A percentile compares a stretch with the other conserved stretches of the same genome.
Evolutionary conservation across 2,888 invertebrate genomes (phyloP).

Genomic region (Tachina grossa): DNA sequence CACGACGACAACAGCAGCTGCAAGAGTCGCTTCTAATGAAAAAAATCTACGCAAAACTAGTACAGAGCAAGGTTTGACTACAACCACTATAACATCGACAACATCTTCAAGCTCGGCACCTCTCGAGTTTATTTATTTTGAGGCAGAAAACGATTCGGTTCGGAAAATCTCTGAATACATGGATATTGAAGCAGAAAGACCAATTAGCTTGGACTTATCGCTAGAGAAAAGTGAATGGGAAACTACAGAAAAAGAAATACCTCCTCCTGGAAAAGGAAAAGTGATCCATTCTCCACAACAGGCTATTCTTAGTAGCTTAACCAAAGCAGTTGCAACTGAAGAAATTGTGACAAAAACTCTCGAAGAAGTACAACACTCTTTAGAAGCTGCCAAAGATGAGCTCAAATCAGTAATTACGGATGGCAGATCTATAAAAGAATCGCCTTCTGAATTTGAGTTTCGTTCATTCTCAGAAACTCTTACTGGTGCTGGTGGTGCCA

Average conservation of each 20-base stretch:
- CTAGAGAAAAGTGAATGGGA: slow-evolving; percentile 82
- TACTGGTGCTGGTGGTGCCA: background rate
- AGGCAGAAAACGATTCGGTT: slow-evolving; percentile 78
- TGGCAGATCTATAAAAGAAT: slow-evolving; percentile 87
- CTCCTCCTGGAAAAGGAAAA: slow-evolving; percentile 74
- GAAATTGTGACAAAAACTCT: slow-evolving; percentile 86
- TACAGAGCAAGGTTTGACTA: slow-evolving; percentile 71
- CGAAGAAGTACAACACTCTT: slow-evolving; percentile 88
- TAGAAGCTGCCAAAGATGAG: slow-evolving; percentile 88
- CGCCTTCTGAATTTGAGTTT: slow-evolving; percentile 89
- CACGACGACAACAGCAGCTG: background rate
- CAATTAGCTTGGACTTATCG: slow-evolving; percentile 76
- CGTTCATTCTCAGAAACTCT: slow-evolving; percentile 84
- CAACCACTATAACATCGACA: slow-evolving; percentile 73
- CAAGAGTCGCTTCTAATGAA: slow-evolving; percentile 1
- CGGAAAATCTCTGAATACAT: slow-evolving; percentile 77
- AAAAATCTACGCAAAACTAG: slow-evolving; percentile 64
- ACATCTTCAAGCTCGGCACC: slow-evolving; percentile 75
- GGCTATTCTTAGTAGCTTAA: slow-evolving; percentile 53
- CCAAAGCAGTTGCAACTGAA: slow-evolving; percentile 81
- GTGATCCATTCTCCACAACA: slow-evolving; percentile 78
- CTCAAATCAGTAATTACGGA: slow-evolving; percentile 86
- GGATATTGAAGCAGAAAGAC: slow-evolving; percentile 64
- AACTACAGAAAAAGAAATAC: slow-evolving; percentile 80
- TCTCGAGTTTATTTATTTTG: slow-evolving; percentile 75